Conservation (phyloP, 2,888 invertebrate species). For the Drosophila rubida region DNA sequence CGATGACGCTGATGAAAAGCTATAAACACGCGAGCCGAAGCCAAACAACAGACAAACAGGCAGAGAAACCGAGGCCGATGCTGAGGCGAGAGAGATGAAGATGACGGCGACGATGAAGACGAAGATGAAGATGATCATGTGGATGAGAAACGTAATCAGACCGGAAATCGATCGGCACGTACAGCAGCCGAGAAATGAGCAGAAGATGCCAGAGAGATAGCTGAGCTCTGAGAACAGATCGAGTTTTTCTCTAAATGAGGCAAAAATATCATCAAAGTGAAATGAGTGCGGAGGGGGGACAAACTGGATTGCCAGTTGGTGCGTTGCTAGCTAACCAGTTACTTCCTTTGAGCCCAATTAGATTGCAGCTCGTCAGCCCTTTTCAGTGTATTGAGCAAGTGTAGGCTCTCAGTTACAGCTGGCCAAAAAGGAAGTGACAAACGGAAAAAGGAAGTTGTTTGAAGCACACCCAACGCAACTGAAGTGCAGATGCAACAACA, state of each 20-base stretch:
- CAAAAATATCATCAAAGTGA: neutral
- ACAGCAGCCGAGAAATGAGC: conserved; percentile 46
- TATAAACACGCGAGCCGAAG: conserved; percentile 65
- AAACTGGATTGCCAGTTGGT: conserved; percentile 38
- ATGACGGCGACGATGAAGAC: conserved; percentile 30
- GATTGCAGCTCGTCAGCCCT: conserved; percentile 31
- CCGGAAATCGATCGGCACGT: conserved; percentile 83
- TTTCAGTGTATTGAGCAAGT: neutral
- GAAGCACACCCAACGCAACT: conserved; percentile 21
- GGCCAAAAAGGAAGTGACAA: conserved; percentile 48
- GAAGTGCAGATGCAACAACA: conserved; percentile 22
- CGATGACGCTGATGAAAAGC: conserved; percentile 63
- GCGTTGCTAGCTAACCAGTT: conserved; percentile 45
- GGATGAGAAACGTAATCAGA: conserved; percentile 78
- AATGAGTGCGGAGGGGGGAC: neutral
- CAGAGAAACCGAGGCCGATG: conserved; percentile 5
- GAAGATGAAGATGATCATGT: conserved; percentile 48
- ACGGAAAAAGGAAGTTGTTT: conserved; percentile 74
- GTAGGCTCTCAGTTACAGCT: neutral
- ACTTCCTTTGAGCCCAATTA: conserved; percentile 58
- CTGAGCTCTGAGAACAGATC: conserved; percentile 4
- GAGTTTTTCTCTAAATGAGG: conserved; percentile 32
- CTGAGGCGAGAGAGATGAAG: conserved; percentile 1
- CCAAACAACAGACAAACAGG: conserved; percentile 62
- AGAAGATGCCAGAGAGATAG: conserved; percentile 9